Conservation (phyloP, 2,113 vertebrate species). For the Crypturellus undulatus region DNA sequence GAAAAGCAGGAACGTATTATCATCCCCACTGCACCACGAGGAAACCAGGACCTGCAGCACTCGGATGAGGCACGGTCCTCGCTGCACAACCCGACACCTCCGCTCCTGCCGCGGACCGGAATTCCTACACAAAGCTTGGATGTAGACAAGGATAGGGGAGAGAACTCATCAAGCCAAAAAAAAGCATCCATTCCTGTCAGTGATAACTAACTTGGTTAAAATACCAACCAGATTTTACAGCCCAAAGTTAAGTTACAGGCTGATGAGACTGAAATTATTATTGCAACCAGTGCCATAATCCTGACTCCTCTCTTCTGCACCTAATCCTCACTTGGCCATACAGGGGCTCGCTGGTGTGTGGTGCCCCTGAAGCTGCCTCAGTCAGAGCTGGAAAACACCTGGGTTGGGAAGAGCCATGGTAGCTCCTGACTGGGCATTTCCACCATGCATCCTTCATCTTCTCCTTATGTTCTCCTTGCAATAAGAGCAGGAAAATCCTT, state of each 20-base stretch:
- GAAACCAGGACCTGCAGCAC: neutral
- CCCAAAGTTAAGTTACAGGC: neutral
- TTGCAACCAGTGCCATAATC: neutral
- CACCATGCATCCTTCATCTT: neutral
- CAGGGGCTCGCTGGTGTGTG: neutral
- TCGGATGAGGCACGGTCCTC: fast-evolving
- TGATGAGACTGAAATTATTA: neutral
- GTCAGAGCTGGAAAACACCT: neutral
- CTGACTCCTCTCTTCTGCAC: neutral
- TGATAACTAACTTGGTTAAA: neutral
- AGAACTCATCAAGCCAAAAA: neutral
- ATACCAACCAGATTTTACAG: neutral
- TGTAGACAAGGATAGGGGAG: neutral
- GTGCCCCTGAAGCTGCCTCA: neutral
- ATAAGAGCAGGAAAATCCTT: neutral
- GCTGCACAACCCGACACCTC: fast-evolving
- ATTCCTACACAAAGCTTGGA: neutral
- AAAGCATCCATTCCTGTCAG: neutral
- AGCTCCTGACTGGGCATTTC: neutral
- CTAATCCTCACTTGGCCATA: neutral
- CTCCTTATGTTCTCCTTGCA: neutral
- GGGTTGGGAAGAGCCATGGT: neutral
- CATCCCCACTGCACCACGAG: neutral
- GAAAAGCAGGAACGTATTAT: neutral
- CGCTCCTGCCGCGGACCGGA: neutral